Evolutionary conservation across 2,888 invertebrate genomes (phyloP).

Genomic region (Nomada goodeniana): DNA sequence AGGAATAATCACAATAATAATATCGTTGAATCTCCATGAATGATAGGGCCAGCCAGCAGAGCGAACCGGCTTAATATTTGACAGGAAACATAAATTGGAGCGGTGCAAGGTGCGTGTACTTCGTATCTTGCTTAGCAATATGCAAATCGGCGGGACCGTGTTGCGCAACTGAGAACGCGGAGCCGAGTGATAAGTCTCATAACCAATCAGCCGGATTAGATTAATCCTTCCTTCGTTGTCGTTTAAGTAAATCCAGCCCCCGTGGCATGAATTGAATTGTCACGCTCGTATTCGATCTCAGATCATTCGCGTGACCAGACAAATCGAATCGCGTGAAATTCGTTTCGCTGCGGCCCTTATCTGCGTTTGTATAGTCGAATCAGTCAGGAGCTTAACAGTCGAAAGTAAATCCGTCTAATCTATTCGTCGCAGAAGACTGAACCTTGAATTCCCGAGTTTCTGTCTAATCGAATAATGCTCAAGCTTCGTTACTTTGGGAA

Average conservation of each 20-base stretch:
- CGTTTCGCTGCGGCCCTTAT: constrained; percentile 1
- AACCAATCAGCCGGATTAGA: constrained; percentile 65
- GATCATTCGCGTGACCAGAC: constrained; percentile 25
- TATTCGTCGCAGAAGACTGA: not conserved
- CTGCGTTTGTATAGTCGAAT: constrained; percentile 13
- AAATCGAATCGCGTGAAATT: constrained; percentile 47
- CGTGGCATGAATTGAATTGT: constrained; percentile 44
- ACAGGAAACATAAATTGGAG: constrained; percentile 34
- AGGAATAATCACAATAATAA: not conserved
- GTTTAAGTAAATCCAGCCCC: constrained; percentile 63
- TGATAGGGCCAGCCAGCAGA: constrained; percentile 5
- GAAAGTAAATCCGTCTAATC: constrained; percentile 6
- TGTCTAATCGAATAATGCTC: no score
- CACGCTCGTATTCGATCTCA: constrained; percentile 7
- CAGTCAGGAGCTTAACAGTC: not conserved
- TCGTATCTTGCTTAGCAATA: constrained; percentile 46
- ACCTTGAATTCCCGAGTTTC: no score
- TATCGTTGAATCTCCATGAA: not conserved
- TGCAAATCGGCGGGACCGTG: constrained; percentile 56
- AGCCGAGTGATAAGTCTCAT: constrained; percentile 66
- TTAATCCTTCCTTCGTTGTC: constrained; percentile 63
- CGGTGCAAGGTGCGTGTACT: constrained; percentile 15
- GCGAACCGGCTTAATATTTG: constrained; percentile 45
- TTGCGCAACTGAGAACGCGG: constrained; percentile 55
- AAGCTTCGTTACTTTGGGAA: no score